Conservation (phyloP, 2,888 invertebrate species). For the Didymodactylos carnosus region DNA sequence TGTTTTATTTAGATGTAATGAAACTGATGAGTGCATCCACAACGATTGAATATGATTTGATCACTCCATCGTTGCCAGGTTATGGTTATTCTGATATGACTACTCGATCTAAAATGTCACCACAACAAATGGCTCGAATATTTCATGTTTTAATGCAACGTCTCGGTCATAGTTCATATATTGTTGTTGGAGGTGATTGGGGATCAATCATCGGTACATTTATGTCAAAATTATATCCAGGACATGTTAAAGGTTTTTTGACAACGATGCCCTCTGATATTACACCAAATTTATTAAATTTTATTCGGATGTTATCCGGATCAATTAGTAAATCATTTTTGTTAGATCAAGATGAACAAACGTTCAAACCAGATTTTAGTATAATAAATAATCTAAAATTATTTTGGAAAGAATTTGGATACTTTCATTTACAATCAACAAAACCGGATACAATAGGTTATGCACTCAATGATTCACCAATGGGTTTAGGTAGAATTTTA, state of each 20-base stretch:
- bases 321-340: background rate
- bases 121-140: constrained; percentile 34
- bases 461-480: constrained; percentile 53
- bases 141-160: constrained; percentile 49
- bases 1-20: constrained; percentile 13
- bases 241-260: constrained; percentile 11
- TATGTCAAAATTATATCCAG: constrained; percentile 47
- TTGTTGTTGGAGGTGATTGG: constrained; percentile 63
- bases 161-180: constrained; percentile 46
- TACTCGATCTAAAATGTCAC: constrained; percentile 25
- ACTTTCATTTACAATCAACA: constrained; percentile 57
- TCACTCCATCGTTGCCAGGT: constrained; percentile 40
- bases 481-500: constrained; percentile 43
- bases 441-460: constrained; percentile 66
- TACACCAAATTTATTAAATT: constrained; percentile 16
- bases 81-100: constrained; percentile 42
- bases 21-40: constrained; percentile 21
- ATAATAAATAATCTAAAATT: background rate
- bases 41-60: constrained; percentile 28
- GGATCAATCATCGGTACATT: constrained; percentile 46
- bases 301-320: constrained; percentile 16
- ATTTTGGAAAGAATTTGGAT: constrained; percentile 31
- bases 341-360: background rate
- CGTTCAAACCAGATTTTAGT: background rate
- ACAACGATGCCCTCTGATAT: constrained; percentile 13